Base-by-base conservation (phyloP, 2,888 invertebrate species). In the Drosophila neutralis region DNA sequence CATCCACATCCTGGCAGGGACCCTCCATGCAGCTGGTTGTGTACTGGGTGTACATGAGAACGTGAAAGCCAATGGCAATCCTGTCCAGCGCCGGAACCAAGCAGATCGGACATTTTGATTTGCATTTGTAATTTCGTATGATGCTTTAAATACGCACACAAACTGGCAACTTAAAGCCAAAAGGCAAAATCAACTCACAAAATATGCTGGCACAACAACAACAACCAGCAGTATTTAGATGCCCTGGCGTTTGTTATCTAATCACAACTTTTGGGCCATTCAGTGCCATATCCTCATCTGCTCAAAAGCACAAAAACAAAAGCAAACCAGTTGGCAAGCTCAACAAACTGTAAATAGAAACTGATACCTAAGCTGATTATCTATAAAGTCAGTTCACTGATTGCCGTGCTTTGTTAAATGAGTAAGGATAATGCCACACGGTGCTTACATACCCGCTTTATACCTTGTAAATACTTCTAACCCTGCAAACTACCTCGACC, bases 101-200 rank as follows among this genome's bases (percentile, higher is more conserved):
- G 38, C 79, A 64, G 57, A 80, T 80, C 72, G 81, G 63, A 80
- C 81, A 78, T 63, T 80, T 71, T 78, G 81, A 78, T 78, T 78
- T 77, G 81, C 81, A 80, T 78, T 80, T 76, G 66, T 61, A 80
- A 68, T 68, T 67, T 80, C 48, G 56, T 57, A 51, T 80, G 72
- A 58, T 52, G 59, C 67, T 63, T 76, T 76, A 78, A 76, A 60
- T 29, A 35, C 29, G 29, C 15, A 11, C 45, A 35, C 8, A 24
- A 59, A 35, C 69, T 35, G 53, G 54, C 40, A 31, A 15, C 54
- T 76, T 80, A 48, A 80, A 80, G 77, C 33, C 59, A n/a, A 56
- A 56, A 27, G 13, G 3, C 56, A 53, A 67, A 52, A 45, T 40
- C 49, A 36, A 27, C 48, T 45, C 56, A 31, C 56, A 38, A 61